These are phyloP conservation scores for Mactromeris polynyma DNA, from an alignment of 2,888 invertebrate species.

Conservation along the genomic window DNA sequence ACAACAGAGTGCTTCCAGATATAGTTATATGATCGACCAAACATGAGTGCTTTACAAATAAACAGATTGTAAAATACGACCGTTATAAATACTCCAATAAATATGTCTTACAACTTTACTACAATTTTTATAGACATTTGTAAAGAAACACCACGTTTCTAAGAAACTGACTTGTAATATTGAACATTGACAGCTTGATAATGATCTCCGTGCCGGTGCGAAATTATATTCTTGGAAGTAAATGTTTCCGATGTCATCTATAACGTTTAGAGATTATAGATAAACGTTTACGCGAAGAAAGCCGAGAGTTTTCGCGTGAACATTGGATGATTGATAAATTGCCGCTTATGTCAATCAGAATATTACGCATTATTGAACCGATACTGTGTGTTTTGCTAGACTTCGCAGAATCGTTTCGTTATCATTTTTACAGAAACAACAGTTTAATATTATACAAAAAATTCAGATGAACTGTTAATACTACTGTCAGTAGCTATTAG, in stretches of 20 bases:
- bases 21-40: neutral
- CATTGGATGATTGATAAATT: neutral
- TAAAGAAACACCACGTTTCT: neutral
- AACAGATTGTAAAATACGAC: constrained; percentile 9
- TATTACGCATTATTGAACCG: neutral
- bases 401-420: too few relatives aligned
- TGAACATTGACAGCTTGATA: neutral
- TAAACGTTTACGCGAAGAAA: neutral
- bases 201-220: neutral
- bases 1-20: neutral
- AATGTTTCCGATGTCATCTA: neutral
- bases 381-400: neutral
- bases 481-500: too few relatives aligned
- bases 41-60: neutral
- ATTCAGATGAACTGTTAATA: too few relatives aligned
- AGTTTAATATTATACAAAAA: too few relatives aligned
- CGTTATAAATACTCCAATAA: neutral
- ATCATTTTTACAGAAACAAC: too few relatives aligned
- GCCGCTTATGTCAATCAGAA: neutral
- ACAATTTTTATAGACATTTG: neutral
- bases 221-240: neutral
- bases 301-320: neutral
- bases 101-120: neutral
- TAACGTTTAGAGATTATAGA: neutral
- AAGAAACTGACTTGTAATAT: neutral